A percentile compares a stretch with the other conserved stretches of the same genome.
Evolutionary conservation across 2,797 vertebrate species (phyloP).

Genomic region (Ptychobarbus kaznakovi): DNA sequence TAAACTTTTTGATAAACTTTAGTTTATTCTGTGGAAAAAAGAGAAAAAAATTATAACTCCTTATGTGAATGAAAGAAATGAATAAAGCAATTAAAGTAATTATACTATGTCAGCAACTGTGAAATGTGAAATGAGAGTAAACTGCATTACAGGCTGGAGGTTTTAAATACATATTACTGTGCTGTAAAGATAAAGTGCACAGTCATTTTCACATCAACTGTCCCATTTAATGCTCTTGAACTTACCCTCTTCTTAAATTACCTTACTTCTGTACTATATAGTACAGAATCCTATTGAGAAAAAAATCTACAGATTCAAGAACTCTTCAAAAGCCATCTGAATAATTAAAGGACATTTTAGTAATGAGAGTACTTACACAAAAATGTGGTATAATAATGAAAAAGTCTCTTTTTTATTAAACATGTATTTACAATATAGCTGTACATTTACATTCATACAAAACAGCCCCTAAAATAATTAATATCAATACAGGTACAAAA

Average conservation of each 20-base stretch:
- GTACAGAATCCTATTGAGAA: neutral
- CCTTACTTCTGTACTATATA: neutral
- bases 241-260: neutral
- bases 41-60: neutral
- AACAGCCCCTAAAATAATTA: constrained; percentile 79
- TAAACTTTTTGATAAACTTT: neutral
- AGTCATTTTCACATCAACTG: neutral
- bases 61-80: neutral
- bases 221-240: neutral
- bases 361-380: neutral
- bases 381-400: constrained; percentile 43
- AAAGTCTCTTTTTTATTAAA: constrained; percentile 84
- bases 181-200: neutral
- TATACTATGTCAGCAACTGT: neutral
- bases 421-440: constrained; percentile 90
- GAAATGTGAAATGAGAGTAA: neutral
- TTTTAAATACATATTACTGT: neutral
- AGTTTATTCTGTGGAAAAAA: neutral
- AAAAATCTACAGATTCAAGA: neutral
- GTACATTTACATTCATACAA: constrained; percentile 89
- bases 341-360: neutral
- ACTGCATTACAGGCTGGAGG: neutral
- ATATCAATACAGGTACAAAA: constrained; percentile 72
- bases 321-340: neutral
- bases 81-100: neutral